Evolutionary conservation across 2,888 invertebrate species (phyloP), one percentile per base, ranked within the genome.

Genomic region (Lycia hirtaria): DNA sequence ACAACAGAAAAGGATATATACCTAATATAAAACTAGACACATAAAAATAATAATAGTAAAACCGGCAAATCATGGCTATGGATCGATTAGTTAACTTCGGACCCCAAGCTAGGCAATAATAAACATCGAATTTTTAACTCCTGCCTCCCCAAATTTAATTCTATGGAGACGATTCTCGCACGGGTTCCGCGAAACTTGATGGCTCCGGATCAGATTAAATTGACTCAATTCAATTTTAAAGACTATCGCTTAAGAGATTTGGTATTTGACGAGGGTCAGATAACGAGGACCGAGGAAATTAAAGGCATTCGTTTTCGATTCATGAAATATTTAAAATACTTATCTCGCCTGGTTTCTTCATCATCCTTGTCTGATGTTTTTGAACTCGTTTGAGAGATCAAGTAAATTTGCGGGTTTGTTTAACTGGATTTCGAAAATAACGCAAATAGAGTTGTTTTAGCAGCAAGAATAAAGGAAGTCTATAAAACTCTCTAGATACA

Each of bases 191-290:
- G 57, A 56, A 59, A 52, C 52, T 19, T 60, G 60, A 65, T 60
- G 41, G 54, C 57, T 51, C 49, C 17, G 33, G 53, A 63, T 48
- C 43, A 49, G 57, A 59, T 67, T 47, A 62, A 56, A 62, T 59
- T 60, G 47, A 51, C 38, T 50, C 40, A 41, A 47, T 62, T 65
- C 56, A 60, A 60, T 61, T 60, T 56, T 49, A 45, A 54, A 56
- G 30, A 54, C 47, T 49, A 48, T 49, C 53, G 44, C 43, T 65
- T 59, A 61, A 56, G 26, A 48, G 58, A 64, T 60, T 51, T 48
- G 47, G 35, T 60, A 59, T 59, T 58, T 62, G 58, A 66, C 47
- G 54, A 64, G 60, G 56, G 62, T 59, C 43, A 44, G 51, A 52
- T 60, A 48, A 55, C 57, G 30, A n/a, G 24, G 52, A 38, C 53